phyloP scores from a whole-genome alignment of 1,140 invertebrate species.

The Drosophila lacteicornis region DNA sequence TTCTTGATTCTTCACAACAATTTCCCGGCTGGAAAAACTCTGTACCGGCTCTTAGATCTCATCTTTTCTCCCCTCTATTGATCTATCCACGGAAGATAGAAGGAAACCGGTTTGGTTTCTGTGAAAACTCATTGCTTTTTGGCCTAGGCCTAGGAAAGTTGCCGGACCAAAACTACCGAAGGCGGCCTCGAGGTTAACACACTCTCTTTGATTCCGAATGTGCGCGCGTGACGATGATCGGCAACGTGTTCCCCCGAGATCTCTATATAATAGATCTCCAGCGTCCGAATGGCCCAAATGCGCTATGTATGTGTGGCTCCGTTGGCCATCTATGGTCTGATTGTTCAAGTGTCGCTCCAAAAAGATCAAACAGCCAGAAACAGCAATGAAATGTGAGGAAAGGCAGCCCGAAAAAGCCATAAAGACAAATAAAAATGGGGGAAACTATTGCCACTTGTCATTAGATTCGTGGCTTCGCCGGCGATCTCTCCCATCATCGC shows the following conservation, averaged over 20 bases:
- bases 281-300: conserved; percentile 37
- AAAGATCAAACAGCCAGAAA: conserved; percentile 2
- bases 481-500: conserved; percentile 26
- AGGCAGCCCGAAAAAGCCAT: background rate
- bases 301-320: conserved; percentile 7
- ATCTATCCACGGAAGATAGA: conserved; percentile 1
- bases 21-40: conserved; percentile 14
- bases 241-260: conserved; percentile 24
- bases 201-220: conserved; percentile 48
- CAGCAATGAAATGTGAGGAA: background rate
- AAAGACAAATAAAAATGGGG: conserved; percentile 6
- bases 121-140: conserved; percentile 33
- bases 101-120: conserved; percentile 37
- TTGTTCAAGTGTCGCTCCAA: conserved; percentile 52
- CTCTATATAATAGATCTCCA: conserved; percentile 19
- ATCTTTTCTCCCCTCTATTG: conserved; percentile 19
- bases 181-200: conserved; percentile 62
- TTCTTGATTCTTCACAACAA: background rate
- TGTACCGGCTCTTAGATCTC: background rate
- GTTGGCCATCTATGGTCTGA: conserved; percentile 24
- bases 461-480: conserved; percentile 47
- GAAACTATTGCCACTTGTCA: conserved; percentile 52
- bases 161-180: conserved; percentile 5
- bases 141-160: conserved; percentile 34
- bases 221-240: conserved; percentile 33